These are phyloP conservation scores for Episyrphus balteatus DNA, from an alignment of 1,140 invertebrate genomes.

Conservation along the genomic window DNA sequence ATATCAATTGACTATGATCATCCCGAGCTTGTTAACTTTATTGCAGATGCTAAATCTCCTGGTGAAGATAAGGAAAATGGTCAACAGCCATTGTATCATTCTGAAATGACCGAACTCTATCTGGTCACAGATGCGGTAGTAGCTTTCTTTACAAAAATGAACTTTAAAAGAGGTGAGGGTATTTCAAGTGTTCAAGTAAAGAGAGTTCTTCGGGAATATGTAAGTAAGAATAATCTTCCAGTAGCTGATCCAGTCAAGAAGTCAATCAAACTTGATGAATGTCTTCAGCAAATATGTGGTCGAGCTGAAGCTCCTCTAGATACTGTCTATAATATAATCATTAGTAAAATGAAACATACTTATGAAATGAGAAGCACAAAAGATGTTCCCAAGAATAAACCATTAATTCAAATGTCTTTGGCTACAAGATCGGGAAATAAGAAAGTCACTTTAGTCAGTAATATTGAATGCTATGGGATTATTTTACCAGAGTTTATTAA, in stretches of 20 bases:
- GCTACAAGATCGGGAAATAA: constrained; percentile 75
- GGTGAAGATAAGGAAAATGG: constrained; percentile 14
- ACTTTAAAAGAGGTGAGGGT: constrained; percentile 62
- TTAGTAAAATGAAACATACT: constrained; percentile 62
- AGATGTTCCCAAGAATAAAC: constrained; percentile 59
- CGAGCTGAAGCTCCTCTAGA: constrained; percentile 49
- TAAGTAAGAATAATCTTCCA: constrained; percentile 60
- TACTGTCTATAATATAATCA: constrained; percentile 56
- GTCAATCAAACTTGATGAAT: constrained; percentile 33
- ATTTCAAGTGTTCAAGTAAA: constrained; percentile 56
- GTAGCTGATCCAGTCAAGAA: constrained; percentile 36
- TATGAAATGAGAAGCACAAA: constrained; percentile 49
- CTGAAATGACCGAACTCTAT: constrained; percentile 54
- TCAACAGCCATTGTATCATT: constrained; percentile 23
- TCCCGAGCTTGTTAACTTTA: constrained; percentile 39
- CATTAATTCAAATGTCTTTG: constrained; percentile 67
- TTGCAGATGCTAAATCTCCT: constrained; percentile 23
- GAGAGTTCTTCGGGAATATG: constrained; percentile 61
- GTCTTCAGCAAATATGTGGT: constrained; percentile 32
- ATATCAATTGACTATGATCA: constrained; percentile 45
- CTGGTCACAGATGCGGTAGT: constrained; percentile 42
- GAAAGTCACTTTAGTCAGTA: constrained; percentile 82
- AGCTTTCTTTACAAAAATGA: constrained; percentile 32
- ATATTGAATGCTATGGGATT: constrained; percentile 76
- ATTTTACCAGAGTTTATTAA: constrained; percentile 66